Evolutionary conservation across 2,113 vertebrate species (phyloP), one percentile per base, ranked within the genome.

Genomic region (Urocolius indicus): DNA sequence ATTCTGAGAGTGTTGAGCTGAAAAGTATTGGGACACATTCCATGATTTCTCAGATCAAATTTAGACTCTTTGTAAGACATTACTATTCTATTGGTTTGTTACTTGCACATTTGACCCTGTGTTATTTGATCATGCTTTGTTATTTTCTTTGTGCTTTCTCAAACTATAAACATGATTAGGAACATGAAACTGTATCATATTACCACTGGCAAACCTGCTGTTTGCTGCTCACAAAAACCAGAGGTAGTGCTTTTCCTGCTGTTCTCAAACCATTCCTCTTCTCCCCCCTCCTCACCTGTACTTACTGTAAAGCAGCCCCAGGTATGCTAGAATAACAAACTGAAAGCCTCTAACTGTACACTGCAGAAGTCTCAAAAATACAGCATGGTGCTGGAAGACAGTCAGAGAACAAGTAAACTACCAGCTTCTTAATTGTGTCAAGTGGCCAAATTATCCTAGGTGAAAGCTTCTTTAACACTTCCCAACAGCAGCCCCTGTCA

Each of bases 261-360:
- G 34, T 62, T 62, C 41, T 78, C 71, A 58, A 29, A 32, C 9
- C 36, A 27, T 11, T 59, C 20, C 59, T 38, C 11, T 30, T 57
- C 34, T 57, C 34, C 36, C 29, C 11, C 0, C 10, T 38, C 48
- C 59, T 14, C 0, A 0, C 32, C n/a, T 62, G 41, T 32, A 38
- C 20, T 62, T n/a, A 24, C 34, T 49, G 41, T 21, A 67, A 77
- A 67, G 46, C 54, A 45, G 54, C 77, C 59, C 30, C 11, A 43
- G 24, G 34, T 57, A 23, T 8, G 13, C 32, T 26, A 62, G 19
- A 69, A 65, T 5, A 54, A n/a, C 18, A 54, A 43, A n/a, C 48
- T 57, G 48, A 68, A 83, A 74, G 66, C 48, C 43, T 45, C 66
- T 13, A 18, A 51, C 54, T 41, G 41, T 0, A 3, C 77, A 24